Evolutionary conservation across 1,140 invertebrate genomes (phyloP).

Genomic region (Protaetia brevitarsis): DNA sequence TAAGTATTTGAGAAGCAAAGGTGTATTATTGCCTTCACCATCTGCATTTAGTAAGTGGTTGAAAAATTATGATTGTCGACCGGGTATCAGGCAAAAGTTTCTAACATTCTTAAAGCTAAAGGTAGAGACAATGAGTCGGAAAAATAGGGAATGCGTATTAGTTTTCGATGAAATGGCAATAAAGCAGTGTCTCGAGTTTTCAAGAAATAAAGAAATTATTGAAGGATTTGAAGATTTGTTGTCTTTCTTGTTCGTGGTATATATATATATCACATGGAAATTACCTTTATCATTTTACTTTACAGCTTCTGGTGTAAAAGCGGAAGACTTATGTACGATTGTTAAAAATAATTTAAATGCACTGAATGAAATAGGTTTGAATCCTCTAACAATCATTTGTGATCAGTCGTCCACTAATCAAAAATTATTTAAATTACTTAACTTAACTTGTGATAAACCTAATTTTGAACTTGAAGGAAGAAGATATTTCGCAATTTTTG

Average conservation of each 20-base stretch:
- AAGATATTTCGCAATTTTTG: no score
- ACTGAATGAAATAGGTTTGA: no score
- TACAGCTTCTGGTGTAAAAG: not conserved
- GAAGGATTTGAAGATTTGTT: conserved; percentile 32
- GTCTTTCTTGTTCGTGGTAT: conserved; percentile 29
- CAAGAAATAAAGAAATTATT: conserved; percentile 26
- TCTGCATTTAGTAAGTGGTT: not conserved
- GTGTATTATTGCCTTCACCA: not conserved
- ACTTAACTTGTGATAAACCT: conserved; percentile 12
- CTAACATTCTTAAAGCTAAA: conserved; percentile 1
- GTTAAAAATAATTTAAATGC: no score
- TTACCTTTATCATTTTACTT: conserved; percentile 26
- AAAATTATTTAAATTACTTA: conserved; percentile 17
- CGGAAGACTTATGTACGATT: no score
- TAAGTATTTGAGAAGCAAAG: conserved; percentile 9
- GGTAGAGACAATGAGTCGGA: not conserved
- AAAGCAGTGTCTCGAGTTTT: conserved; percentile 29
- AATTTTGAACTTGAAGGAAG: not conserved
- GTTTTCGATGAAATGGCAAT: conserved; percentile 31
- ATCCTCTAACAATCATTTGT: no score
- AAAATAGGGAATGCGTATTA: conserved; percentile 5
- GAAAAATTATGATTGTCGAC: not conserved
- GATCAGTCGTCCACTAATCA: conserved; percentile 25
- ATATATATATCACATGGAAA: conserved; percentile 27
- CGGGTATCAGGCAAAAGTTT: not conserved